Evolutionary conservation across 2,113 vertebrate species (phyloP).

Genomic region (Pteropus alecto): DNA sequence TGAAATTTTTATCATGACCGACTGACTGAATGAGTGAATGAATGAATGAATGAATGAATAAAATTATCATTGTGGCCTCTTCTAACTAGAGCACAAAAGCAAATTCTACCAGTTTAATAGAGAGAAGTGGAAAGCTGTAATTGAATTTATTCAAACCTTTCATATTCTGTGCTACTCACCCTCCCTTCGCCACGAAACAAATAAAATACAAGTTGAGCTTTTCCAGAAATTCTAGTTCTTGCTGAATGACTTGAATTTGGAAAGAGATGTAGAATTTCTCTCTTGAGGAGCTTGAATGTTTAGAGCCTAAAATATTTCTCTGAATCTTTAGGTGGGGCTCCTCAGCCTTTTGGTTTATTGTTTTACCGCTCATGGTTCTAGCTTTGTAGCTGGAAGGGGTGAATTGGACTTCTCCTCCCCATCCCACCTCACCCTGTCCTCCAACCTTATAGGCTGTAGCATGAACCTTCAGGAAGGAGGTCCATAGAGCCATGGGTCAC

Average conservation of each 20-base stretch:
- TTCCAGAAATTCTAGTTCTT: neutral
- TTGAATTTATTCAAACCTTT: neutral
- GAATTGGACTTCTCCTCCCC: neutral
- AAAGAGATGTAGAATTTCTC: neutral
- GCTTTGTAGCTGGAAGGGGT: neutral
- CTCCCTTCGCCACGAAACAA: neutral
- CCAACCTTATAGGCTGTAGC: neutral
- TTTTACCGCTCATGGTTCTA: neutral
- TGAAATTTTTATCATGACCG: slow-evolving; percentile 48
- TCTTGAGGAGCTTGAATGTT: neutral
- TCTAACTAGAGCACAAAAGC: neutral
- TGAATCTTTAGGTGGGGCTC: neutral
- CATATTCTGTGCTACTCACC: neutral
- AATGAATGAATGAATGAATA: slow-evolving; percentile 37
- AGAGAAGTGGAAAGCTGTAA: neutral
- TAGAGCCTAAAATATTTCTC: neutral
- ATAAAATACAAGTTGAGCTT: neutral
- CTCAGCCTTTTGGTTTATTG: neutral
- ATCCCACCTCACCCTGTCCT: rapidly evolving
- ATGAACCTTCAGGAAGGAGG: neutral
- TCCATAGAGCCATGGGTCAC: neutral
- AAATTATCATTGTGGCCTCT: neutral
- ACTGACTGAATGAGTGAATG: slow-evolving; percentile 50
- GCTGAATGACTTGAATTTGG: neutral
- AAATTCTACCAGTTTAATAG: neutral